A percentile compares a stretch with the other conserved stretches of the same genome.
These are phyloP conservation scores for Drosophila lowei DNA, from an alignment of 1,140 invertebrate genomes.

Conservation along the genomic window DNA sequence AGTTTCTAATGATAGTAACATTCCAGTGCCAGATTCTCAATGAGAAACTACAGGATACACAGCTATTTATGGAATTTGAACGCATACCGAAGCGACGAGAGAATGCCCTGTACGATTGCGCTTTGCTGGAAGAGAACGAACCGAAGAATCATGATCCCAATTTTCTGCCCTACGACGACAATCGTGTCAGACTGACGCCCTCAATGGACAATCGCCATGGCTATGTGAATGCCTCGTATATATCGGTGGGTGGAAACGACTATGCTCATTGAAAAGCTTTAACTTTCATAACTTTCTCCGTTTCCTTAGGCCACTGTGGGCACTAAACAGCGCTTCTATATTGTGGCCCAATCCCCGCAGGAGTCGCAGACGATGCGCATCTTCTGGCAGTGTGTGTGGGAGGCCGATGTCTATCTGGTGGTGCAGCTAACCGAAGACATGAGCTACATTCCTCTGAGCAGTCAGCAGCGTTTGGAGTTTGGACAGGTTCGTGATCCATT, in stretches of 20 bases:
- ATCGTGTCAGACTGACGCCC: conserved; percentile 90
- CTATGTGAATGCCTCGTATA: conserved; percentile 95
- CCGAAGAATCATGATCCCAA: conserved; percentile 85
- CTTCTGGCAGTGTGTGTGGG: conserved; percentile 96
- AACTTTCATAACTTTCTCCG: neutral
- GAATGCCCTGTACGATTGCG: conserved; percentile 82
- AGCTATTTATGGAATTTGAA: conserved; percentile 94
- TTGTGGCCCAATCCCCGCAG: conserved; percentile 90
- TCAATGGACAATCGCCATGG: conserved; percentile 91
- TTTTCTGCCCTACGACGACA: conserved; percentile 93
- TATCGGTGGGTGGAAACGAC: conserved; percentile 84
- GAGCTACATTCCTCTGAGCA: conserved; percentile 85
- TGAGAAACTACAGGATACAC: conserved; percentile 90
- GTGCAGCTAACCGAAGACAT: conserved; percentile 88
- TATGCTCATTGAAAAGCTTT: too few relatives aligned
- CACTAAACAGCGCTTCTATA: conserved; percentile 91
- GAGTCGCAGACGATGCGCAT: conserved; percentile 78
- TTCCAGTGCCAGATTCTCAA: conserved; percentile 91
- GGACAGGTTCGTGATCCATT: conserved; percentile 83
- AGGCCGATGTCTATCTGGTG: conserved; percentile 90
- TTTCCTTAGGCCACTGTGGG: conserved; percentile 88
- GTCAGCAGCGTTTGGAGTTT: conserved; percentile 84
- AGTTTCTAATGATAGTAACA: neutral
- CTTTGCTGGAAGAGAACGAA: conserved; percentile 79
- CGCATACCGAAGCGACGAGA: conserved; percentile 91